phyloP scores from a whole-genome alignment of 2,888 invertebrate species.

The Nomada ferruginata region DNA sequence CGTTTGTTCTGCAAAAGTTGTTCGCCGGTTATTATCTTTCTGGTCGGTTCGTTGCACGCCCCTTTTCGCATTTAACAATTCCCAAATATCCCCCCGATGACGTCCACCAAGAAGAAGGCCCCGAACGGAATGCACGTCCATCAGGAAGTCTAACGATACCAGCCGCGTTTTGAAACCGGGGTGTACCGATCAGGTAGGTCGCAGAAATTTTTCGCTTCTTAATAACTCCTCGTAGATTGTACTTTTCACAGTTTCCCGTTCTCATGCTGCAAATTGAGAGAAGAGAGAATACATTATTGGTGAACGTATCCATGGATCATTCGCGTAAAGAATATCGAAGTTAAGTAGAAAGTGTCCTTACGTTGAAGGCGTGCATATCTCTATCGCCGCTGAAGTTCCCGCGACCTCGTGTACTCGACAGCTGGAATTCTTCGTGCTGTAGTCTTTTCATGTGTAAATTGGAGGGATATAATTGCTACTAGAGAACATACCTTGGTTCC shows the following conservation, averaged over 20 bases:
- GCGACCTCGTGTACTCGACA: conserved; percentile 36
- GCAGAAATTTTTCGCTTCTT: background rate
- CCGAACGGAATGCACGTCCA: conserved; percentile 31
- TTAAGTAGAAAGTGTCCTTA: background rate
- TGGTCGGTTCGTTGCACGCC: conserved; percentile 8
- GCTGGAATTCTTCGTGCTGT: conserved; percentile 50
- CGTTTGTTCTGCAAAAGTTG: conserved; percentile 67
- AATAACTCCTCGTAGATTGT: background rate
- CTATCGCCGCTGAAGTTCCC: background rate
- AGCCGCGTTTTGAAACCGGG: conserved; percentile 22
- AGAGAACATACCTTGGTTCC: conserved; percentile 45
- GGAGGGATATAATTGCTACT: conserved; percentile 63
- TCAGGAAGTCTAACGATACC: conserved; percentile 36
- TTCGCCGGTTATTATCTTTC: conserved; percentile 36
- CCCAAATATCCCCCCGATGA: background rate
- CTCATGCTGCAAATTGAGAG: background rate
- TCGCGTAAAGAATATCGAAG: background rate
- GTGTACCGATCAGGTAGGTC: conserved; percentile 36
- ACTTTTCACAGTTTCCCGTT: background rate
- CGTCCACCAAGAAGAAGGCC: conserved; percentile 6
- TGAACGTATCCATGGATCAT: background rate
- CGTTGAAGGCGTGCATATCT: background rate
- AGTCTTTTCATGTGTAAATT: conserved; percentile 75
- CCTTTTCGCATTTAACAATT: background rate
- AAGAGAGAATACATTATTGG: background rate